These are phyloP conservation scores for Zaprionus bogoriensis DNA, from an alignment of 2,888 invertebrate species.

Conservation along the genomic window DNA sequence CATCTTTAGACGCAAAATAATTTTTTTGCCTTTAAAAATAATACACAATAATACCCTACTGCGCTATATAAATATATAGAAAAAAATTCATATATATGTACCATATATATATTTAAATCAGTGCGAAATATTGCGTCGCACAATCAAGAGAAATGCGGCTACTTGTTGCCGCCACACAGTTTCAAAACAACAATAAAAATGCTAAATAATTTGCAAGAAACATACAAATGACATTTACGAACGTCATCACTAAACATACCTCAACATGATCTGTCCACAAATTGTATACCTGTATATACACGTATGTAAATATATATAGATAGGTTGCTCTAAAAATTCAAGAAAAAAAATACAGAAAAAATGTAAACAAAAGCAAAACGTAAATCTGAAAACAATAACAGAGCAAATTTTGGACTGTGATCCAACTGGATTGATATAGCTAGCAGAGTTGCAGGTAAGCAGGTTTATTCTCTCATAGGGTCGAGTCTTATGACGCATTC, in stretches of 20 bases:
- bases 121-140: constrained; percentile 42
- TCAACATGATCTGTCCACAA: neutral
- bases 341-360: constrained; percentile 4
- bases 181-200: constrained; percentile 11
- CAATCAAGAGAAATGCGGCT: constrained; percentile 19
- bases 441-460: neutral
- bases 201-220: constrained; percentile 21
- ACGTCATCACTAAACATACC: constrained; percentile 17
- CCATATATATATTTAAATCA: neutral
- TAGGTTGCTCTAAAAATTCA: neutral
- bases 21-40: constrained; percentile 44
- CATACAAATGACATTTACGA: constrained; percentile 20
- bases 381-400: constrained; percentile 34
- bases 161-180: constrained; percentile 42
- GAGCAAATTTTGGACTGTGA: neutral
- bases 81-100: neutral
- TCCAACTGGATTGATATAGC: neutral
- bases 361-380: constrained; percentile 6
- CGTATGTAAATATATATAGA: neutral
- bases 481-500: no score
- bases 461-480: neutral
- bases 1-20: constrained; percentile 20
- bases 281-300: neutral
- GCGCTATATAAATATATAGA: neutral
- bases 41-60: neutral